Evolutionary conservation across 1,140 invertebrate species (phyloP).

Genomic region (Dolichoris vasculosae): DNA sequence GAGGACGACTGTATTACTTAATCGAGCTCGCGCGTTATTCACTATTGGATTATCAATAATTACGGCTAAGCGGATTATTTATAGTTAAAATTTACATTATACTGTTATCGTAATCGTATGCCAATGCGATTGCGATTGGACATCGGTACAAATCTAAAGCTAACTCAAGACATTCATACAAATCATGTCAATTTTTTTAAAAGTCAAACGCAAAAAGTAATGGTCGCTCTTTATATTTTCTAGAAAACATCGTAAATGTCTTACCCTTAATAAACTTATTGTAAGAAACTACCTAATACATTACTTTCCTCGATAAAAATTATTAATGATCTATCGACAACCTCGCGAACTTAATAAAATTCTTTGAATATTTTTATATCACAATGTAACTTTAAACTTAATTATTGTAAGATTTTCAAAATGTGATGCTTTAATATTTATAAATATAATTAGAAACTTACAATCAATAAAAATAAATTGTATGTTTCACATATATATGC

Average conservation of each 20-base stretch:
- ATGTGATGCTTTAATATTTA: background rate
- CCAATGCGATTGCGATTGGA: background rate
- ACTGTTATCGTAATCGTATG: background rate
- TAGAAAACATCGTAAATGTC: background rate
- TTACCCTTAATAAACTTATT: background rate
- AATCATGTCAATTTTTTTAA: background rate
- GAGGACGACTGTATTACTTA: background rate
- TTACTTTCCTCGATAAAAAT: background rate
- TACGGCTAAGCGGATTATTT: background rate
- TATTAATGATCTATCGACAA: background rate
- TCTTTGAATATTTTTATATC: background rate
- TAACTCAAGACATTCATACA: background rate
- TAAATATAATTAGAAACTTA: background rate
- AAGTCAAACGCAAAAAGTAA: background rate
- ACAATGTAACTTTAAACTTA: background rate
- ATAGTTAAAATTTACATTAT: background rate
- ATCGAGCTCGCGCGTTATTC: conserved; percentile 13
- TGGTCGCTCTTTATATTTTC: background rate
- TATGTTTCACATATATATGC: background rate
- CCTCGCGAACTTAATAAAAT: background rate
- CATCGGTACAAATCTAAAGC: background rate
- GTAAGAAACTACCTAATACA: background rate
- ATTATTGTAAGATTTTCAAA: background rate
- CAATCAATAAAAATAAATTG: background rate
- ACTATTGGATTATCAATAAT: conserved; percentile 15